Evolutionary conservation across 2,113 vertebrate genomes (phyloP), one percentile per base, ranked within the genome.

Genomic region (Austrofundulus limnaeus): DNA sequence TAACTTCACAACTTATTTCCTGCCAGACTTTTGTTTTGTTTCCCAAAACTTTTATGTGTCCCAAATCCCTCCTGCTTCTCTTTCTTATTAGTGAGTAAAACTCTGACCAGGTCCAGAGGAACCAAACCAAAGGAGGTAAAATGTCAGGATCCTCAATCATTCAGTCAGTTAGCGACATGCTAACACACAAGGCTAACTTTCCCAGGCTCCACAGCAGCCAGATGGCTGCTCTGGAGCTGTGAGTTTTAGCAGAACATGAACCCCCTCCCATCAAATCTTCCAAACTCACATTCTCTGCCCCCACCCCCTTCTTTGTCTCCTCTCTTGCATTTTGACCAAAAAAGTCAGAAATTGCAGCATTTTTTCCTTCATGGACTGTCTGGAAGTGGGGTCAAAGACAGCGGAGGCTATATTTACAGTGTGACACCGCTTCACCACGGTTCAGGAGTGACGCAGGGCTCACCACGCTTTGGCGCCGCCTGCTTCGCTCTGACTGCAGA

Each of bases 171-270:
- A 34, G 31, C 31, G 10, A 34, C 77, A 38, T 72, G 39, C 39
- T 15, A 41, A 6, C 10, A 3, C 7, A 7, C 28, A 28, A 7
- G 28, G 42, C 77, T 77, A 41, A 42, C 78, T 85, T 92, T 90
- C 87, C 86, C 90, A 92, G 88, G 79, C 86, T 86, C 81, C 82
- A 87, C 75, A 31, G 83, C 77, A 86, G 77, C 65, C 81, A 88
- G 87, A 84, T 77, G 78, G 75, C 84, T 83, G 83, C 87, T 61
- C 45, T 4, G 64, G 66, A 89, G 85, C 82, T 87, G 84, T 87
- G 87, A 90, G 84, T 89, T 89, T 91, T 85, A 88, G 85, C 86
- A 89, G 86, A 82, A 85, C 66, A 49, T 85, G 68, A 77, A 64
- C 14, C 66, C 57, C 78, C 64, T 1, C 34, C 61, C 7, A 20